Conservation (phyloP, 2,113 vertebrate genomes). For the Dasypus novemcinctus region DNA sequence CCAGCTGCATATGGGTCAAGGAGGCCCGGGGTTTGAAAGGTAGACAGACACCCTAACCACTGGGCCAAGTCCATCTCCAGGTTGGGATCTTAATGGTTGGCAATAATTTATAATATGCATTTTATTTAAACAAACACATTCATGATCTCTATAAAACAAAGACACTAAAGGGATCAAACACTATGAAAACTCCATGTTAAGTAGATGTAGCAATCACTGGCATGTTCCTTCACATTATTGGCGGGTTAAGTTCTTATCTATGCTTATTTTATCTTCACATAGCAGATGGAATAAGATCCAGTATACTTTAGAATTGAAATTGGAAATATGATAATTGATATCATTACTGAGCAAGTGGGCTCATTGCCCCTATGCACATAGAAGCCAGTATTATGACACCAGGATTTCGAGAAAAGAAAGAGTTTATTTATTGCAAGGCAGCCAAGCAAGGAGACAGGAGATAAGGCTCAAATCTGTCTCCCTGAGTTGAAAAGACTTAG, state of each 20-base stretch:
- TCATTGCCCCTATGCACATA: too few relatives aligned
- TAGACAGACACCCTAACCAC: too few relatives aligned
- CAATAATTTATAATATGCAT: neutral
- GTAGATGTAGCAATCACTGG: neutral
- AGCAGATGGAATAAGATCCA: neutral
- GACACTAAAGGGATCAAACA: neutral
- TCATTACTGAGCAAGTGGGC: too few relatives aligned
- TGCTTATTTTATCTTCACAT: neutral
- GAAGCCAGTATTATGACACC: too few relatives aligned
- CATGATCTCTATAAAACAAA: neutral
- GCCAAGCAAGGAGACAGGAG: too few relatives aligned
- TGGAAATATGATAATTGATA: neutral
- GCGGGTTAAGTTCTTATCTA: neutral
- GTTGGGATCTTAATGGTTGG: neutral
- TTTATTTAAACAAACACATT: neutral
- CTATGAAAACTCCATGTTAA: neutral
- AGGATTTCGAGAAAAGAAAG: too few relatives aligned
- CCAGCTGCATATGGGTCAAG: too few relatives aligned
- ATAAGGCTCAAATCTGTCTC: too few relatives aligned
- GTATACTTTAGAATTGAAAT: neutral
- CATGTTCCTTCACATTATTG: neutral
- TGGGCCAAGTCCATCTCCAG: too few relatives aligned
- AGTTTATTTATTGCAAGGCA: too few relatives aligned
- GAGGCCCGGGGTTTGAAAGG: too few relatives aligned
- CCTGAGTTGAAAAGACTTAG: too few relatives aligned